phyloP scores from a whole-genome alignment of 2,113 vertebrate species.

The Rhinopithecus roxellana region DNA sequence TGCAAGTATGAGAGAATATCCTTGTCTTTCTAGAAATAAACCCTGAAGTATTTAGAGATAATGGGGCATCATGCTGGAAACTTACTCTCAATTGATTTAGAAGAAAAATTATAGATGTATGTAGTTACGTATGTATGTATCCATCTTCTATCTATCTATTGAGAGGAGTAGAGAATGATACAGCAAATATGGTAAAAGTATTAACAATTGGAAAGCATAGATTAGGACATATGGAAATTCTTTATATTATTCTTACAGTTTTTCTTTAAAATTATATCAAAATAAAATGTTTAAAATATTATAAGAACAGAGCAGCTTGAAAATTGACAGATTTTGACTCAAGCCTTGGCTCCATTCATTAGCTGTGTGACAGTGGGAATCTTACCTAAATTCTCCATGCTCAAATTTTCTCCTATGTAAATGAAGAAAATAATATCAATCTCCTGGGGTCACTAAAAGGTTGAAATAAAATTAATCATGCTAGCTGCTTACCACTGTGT shows the following conservation, averaged over 20 bases:
- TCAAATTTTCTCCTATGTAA: conserved; percentile 36
- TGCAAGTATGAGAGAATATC: not conserved
- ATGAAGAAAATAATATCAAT: conserved; percentile 1
- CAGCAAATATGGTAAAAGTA: conserved; percentile 7
- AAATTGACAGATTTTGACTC: not conserved
- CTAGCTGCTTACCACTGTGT: not conserved
- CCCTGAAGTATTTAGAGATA: not conserved
- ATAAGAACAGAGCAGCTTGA: not conserved
- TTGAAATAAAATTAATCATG: conserved; percentile 25
- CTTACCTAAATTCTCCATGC: not conserved
- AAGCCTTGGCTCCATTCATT: not conserved
- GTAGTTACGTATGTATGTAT: not conserved
- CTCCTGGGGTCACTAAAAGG: not conserved
- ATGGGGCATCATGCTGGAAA: not conserved
- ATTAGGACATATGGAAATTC: not conserved
- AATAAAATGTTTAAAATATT: not conserved
- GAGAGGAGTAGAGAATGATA: not conserved
- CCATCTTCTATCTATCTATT: not conserved
- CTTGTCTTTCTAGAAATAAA: conserved; percentile 6
- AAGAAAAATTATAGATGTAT: not conserved
- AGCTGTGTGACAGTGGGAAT: not conserved
- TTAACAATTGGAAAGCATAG: not conserved
- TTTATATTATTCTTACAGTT: not conserved
- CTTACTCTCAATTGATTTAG: not conserved
- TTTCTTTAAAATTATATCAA: conserved; percentile 23